Conservation (phyloP, 2,797 vertebrate genomes). For the Coracias cyanogaster region DNA sequence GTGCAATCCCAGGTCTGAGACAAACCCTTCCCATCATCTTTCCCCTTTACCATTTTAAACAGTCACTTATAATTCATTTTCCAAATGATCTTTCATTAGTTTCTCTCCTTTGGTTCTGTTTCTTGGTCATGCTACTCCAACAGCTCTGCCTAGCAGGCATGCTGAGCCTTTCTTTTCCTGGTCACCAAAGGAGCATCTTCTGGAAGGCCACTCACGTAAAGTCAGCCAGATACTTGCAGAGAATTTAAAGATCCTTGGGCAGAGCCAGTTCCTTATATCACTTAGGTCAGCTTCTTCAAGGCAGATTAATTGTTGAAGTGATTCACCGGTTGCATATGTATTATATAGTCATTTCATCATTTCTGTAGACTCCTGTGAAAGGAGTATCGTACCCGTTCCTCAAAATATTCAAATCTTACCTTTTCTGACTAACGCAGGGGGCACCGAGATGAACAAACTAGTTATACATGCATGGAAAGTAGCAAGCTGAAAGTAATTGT, state of each 20-base stretch:
- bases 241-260: background rate
- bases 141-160: rapidly evolving
- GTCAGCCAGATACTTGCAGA: background rate
- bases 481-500: constrained; percentile 77
- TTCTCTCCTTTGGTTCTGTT: background rate
- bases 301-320: background rate
- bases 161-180: background rate
- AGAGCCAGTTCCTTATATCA: background rate
- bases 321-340: background rate
- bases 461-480: constrained; percentile 70
- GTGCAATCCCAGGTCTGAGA: background rate
- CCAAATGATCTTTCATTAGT: rapidly evolving
- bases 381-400: background rate
- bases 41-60: background rate
- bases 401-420: constrained; percentile 53
- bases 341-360: background rate
- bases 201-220: background rate
- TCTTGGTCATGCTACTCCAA: rapidly evolving
- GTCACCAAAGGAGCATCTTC: background rate
- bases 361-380: background rate
- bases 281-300: background rate
- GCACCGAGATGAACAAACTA: constrained; percentile 66
- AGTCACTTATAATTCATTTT: background rate
- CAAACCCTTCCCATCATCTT: background rate
- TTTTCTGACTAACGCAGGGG: constrained; percentile 53